Base-by-base conservation (phyloP, 2,113 vertebrate genomes). In the Oncorhynchus mykiss region DNA sequence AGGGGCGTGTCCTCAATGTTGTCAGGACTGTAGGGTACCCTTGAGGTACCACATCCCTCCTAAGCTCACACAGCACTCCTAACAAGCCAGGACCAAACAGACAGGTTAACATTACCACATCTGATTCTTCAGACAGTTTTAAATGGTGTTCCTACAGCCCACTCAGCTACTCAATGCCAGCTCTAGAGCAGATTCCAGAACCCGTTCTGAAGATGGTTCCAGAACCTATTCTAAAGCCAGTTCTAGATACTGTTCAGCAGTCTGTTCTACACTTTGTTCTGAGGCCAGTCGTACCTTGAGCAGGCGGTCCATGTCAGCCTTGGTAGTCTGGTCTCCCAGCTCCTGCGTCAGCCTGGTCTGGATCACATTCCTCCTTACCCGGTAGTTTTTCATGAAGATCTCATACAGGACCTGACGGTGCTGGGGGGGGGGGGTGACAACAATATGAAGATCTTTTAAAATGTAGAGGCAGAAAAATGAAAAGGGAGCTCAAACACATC, bases 11-110 rank as follows among this genome's bases (percentile, higher is more conserved):
- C 11, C 2, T 72, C 90, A 67, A 94, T 86, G 8, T 22, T 72
- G 95, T 99, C 97, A 99, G 71, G 97, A 99, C 84, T 94, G 96
- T 20, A 96, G 91, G 0, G 98, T 99, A 68, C 98, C 98, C 81
- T 97, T 99, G 76, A 99, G 96, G 82, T 98, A 99, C 98, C 98
- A 99, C 96, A 97, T 97, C 2, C 97, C 97, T 0, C 95, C 96
- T 0, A 95, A 88, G 88, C 97, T 97, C 74, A 93, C 93, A 34
- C 98, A 99, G 92, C 98, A 99, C 88, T 99, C 98, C 98, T 99
- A 79, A 1, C 2, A 81, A 70, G 34, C 29, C 81, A 83, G 5
- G 80, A 11, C 60, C 29, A 77, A 20, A 4, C 14, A 5, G 70
- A 79, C 60, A 70, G 11, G 72, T 45, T 25, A 45, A 45, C 9